Percentiles rank a stretch among this genome's conserved stretches.
These are phyloP conservation scores for Xiphias gladius DNA, from an alignment of 2,113 vertebrate species.

Conservation along the genomic window DNA sequence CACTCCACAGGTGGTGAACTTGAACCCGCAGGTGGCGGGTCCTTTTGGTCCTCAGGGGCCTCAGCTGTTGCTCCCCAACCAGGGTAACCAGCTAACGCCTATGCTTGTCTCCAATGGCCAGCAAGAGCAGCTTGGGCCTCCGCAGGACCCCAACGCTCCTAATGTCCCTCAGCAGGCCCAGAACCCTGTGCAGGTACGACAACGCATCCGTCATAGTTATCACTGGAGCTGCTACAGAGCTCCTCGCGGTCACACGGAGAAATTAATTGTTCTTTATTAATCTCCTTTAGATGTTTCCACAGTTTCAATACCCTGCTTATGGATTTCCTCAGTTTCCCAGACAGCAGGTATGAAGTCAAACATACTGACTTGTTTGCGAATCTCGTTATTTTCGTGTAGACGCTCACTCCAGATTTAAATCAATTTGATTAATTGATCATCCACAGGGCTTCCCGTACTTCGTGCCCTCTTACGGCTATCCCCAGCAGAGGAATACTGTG, in stretches of 20 bases:
- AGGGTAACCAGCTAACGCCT: constrained; percentile 76
- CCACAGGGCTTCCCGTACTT: constrained; percentile 80
- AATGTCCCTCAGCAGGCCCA: constrained; percentile 68
- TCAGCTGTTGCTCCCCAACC: constrained; percentile 75
- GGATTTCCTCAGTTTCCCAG: constrained; percentile 75
- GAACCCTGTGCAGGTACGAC: constrained; percentile 79
- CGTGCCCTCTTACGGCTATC: constrained; percentile 75
- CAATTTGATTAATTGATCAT: neutral
- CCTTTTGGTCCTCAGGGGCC: constrained; percentile 78
- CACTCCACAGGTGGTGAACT: constrained; percentile 80
- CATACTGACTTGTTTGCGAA: neutral
- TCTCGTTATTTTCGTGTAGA: neutral
- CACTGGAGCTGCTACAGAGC: neutral
- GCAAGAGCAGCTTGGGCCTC: constrained; percentile 73
- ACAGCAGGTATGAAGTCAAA: constrained; percentile 74
- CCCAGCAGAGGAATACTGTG: constrained; percentile 74
- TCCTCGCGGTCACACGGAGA: neutral
- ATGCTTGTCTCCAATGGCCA: constrained; percentile 73
- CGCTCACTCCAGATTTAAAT: neutral
- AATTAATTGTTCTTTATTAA: neutral
- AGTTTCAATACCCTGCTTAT: constrained; percentile 72
- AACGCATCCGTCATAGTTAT: neutral
- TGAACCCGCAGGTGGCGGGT: constrained; percentile 77
- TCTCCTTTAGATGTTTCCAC: constrained; percentile 73
- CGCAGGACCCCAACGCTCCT: constrained; percentile 72